phyloP scores from a whole-genome alignment of 2,113 vertebrate species.

The Mesocricetus auratus region DNA sequence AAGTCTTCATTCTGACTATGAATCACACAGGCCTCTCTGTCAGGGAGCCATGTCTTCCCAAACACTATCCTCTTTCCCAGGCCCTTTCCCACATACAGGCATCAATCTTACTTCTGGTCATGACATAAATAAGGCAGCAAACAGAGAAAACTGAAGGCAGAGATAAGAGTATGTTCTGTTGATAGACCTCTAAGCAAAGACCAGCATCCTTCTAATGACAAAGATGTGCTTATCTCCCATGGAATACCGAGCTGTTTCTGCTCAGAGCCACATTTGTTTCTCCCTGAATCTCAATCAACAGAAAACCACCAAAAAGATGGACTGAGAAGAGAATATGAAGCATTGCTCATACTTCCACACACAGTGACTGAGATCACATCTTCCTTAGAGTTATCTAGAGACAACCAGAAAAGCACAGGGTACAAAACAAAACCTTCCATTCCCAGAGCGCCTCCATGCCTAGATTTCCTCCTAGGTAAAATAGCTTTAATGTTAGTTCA shows the following conservation, averaged over 20 bases:
- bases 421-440: constrained; percentile 4
- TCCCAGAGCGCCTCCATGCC: background rate
- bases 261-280: background rate
- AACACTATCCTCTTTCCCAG: background rate
- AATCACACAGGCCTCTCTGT: background rate
- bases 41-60: background rate
- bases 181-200: background rate
- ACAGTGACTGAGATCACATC: background rate
- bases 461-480: constrained; percentile 2
- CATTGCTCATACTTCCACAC: background rate
- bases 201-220: background rate
- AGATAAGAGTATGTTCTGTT: background rate
- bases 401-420: background rate
- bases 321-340: background rate
- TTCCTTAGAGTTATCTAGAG: background rate
- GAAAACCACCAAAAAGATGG: background rate
- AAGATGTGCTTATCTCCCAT: background rate
- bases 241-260: background rate
- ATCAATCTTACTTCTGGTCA: background rate
- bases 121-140: background rate
- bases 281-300: background rate
- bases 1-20: background rate
- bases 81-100: background rate
- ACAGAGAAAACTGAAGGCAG: background rate
- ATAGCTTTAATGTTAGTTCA: background rate